A percentile compares a stretch with the other conserved stretches of the same genome.
Conservation (phyloP, 1,140 invertebrate genomes). For the Acyrthosiphon pisum region DNA sequence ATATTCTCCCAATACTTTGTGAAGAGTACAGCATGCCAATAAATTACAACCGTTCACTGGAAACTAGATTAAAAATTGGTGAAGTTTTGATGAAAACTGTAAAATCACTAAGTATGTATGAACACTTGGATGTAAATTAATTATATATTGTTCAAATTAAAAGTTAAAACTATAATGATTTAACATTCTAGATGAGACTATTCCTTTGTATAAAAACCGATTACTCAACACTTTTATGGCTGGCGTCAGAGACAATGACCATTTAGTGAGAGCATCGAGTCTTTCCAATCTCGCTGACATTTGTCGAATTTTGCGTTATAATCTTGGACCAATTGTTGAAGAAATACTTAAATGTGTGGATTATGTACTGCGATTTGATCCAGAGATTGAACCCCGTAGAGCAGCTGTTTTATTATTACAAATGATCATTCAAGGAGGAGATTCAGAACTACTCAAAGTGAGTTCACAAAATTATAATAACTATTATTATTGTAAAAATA, state of each 20-base stretch:
- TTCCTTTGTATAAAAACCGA: slow-evolving; percentile 73
- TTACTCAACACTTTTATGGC: slow-evolving; percentile 77
- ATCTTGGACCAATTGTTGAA: slow-evolving; percentile 73
- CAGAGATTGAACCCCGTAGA: slow-evolving; percentile 74
- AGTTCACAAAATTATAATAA: slow-evolving; percentile 48
- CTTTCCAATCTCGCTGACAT: slow-evolving; percentile 86
- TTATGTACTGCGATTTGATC: slow-evolving; percentile 73
- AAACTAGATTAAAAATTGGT: slow-evolving; percentile 79
- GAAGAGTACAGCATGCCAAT: slow-evolving; percentile 66
- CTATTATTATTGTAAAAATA: neutral
- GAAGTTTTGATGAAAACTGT: slow-evolving; percentile 81
- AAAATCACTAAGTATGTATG: slow-evolving; percentile 72
- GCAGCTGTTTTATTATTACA: slow-evolving; percentile 80
- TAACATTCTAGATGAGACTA: slow-evolving; percentile 71
- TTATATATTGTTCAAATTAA: neutral
- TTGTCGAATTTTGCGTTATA: slow-evolving; percentile 77
- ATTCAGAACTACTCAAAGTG: slow-evolving; percentile 70
- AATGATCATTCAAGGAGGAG: slow-evolving; percentile 76
- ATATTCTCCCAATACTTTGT: slow-evolving; percentile 72
- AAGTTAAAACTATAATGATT: neutral
- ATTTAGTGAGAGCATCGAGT: slow-evolving; percentile 79
- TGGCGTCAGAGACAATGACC: slow-evolving; percentile 74
- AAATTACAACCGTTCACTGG: slow-evolving; percentile 61
- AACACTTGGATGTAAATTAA: slow-evolving; percentile 4
- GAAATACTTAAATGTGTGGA: slow-evolving; percentile 78